Evolutionary conservation across 37 sponge, comb jelly and placozoan species (phyloP).

Genomic region (Tethya wilhelma): DNA sequence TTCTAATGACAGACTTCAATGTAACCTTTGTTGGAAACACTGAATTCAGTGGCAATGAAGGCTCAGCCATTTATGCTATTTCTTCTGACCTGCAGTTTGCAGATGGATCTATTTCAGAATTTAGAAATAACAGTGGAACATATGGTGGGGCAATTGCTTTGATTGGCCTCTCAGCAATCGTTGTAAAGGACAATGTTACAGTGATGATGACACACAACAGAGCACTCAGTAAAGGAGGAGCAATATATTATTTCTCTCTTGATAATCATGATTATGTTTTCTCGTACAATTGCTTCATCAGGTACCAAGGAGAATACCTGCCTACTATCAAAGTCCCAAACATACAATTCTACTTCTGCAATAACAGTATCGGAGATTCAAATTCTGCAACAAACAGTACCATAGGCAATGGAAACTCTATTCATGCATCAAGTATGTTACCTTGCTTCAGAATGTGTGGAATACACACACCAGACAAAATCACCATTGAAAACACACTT

Average conservation of each 20-base stretch:
- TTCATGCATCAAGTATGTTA: neutral
- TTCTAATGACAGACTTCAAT: neutral
- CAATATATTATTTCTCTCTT: neutral
- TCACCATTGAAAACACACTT: neutral
- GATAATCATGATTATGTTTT: constrained; percentile 2
- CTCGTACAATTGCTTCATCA: constrained; percentile 18
- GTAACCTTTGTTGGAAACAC: constrained; percentile 1
- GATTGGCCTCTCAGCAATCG: neutral
- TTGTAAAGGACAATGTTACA: neutral
- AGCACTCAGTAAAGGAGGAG: constrained; percentile 19
- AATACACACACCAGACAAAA: too few species aligned
- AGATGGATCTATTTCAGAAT: neutral
- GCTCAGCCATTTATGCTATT: constrained; percentile 1
- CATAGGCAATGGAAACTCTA: neutral
- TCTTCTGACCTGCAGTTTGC: neutral
- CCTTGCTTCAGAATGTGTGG: neutral
- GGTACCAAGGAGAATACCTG: neutral
- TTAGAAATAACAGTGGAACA: constrained; percentile 18
- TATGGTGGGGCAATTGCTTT: constrained; percentile 30
- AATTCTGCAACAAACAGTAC: neutral
- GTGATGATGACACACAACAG: constrained; percentile 5
- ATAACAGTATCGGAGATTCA: neutral
- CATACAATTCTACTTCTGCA: neutral
- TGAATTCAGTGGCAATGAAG: neutral
- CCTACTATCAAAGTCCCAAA: too few species aligned